Evolutionary conservation across 2,797 vertebrate species (phyloP).

Genomic region (Paguma larvata): DNA sequence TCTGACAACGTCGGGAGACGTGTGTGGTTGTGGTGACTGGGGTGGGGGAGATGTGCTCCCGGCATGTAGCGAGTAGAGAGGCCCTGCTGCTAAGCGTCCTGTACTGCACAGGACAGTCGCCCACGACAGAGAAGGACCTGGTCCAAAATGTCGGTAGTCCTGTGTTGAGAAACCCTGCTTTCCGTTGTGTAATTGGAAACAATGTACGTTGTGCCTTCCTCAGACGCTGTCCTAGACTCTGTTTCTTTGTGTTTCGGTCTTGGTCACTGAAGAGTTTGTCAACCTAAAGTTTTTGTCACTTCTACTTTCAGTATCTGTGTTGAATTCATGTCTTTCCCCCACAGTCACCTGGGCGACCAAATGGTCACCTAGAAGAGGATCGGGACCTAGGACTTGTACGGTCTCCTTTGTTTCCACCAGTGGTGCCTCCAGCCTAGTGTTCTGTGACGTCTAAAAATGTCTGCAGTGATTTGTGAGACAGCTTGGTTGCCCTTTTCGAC

Average conservation of each 20-base stretch:
- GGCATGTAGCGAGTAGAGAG: background rate
- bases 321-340: background rate
- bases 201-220: background rate
- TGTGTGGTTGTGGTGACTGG: background rate
- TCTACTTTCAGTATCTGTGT: background rate
- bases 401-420: background rate
- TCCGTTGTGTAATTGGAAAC: background rate
- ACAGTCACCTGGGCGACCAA: background rate
- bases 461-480: background rate
- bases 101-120: background rate
- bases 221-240: background rate
- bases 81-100: background rate
- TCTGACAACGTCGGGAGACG: background rate
- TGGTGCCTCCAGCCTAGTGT: background rate
- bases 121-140: background rate
- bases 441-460: background rate
- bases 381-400: background rate
- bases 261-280: background rate
- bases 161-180: background rate
- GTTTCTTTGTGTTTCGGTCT: background rate
- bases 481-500: background rate
- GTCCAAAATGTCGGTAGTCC: background rate
- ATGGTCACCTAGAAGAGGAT: background rate
- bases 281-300: conserved; percentile 32
- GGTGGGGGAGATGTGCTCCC: background rate